phyloP scores from a whole-genome alignment of 2,113 vertebrate genomes.

The Hippolais icterina region DNA sequence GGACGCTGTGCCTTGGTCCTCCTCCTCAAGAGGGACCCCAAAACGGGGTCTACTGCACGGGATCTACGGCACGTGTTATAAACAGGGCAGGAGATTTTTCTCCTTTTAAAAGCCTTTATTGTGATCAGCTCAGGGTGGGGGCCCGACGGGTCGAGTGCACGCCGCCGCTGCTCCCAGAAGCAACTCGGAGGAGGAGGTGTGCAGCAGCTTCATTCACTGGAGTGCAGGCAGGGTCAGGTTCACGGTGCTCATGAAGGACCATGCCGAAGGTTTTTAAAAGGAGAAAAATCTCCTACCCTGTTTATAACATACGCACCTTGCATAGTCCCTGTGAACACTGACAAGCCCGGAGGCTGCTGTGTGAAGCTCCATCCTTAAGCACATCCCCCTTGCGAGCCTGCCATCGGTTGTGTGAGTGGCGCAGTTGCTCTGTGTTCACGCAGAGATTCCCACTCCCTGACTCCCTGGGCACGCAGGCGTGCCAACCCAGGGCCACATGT shows the following conservation, averaged over 20 bases:
- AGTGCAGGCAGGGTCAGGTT: too few species aligned
- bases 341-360: neutral
- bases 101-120: too few species aligned
- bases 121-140: too few species aligned
- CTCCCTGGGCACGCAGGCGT: accelerated
- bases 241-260: too few species aligned
- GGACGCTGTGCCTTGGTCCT: neutral
- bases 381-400: neutral
- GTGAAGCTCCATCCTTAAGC: neutral
- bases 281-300: too few species aligned
- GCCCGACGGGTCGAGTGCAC: too few species aligned
- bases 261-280: too few species aligned
- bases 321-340: accelerated
- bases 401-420: accelerated
- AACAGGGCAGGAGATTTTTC: too few species aligned
- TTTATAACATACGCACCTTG: too few species aligned
- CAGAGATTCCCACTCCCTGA: neutral
- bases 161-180: too few species aligned
- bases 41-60: accelerated
- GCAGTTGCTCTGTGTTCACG: accelerated
- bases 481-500: neutral
- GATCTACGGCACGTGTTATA: neutral
- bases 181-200: too few species aligned
- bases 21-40: neutral
- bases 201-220: too few species aligned